These are phyloP conservation scores for Cetonia aurata DNA, from an alignment of 2,888 invertebrate species.

Conservation along the genomic window DNA sequence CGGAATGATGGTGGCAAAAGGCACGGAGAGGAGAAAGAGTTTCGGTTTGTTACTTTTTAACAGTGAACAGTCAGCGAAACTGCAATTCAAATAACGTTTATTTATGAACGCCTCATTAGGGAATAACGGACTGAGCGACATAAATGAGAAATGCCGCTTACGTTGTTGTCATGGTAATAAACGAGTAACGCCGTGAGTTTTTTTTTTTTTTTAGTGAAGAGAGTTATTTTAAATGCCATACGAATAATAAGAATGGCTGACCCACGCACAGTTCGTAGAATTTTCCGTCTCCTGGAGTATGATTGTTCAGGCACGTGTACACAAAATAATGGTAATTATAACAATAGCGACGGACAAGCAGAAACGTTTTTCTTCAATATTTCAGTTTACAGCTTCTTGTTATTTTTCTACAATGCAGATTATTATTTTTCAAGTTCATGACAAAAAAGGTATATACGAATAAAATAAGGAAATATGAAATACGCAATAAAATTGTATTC, in stretches of 20 bases:
- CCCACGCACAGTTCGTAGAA: not conserved
- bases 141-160: constrained; percentile 39
- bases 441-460: too few relatives aligned
- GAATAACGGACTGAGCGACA: constrained; percentile 35
- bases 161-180: constrained; percentile 4
- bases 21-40: not conserved
- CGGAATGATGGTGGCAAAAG: not conserved
- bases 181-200: constrained; percentile 18
- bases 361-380: too few relatives aligned
- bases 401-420: too few relatives aligned
- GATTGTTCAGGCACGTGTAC: not conserved
- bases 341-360: too few relatives aligned
- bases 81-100: constrained; percentile 31
- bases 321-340: too few relatives aligned
- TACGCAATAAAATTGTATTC: too few relatives aligned
- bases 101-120: constrained; percentile 34
- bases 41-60: constrained; percentile 8
- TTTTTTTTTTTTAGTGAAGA: not conserved
- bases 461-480: too few relatives aligned
- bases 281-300: not conserved
- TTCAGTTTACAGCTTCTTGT: too few relatives aligned
- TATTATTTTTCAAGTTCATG: too few relatives aligned
- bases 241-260: constrained; percentile 2
- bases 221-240: constrained; percentile 34
- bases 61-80: constrained; percentile 27